Conservation (phyloP, 2,113 vertebrate species). For the Coreoperca whiteheadi region DNA sequence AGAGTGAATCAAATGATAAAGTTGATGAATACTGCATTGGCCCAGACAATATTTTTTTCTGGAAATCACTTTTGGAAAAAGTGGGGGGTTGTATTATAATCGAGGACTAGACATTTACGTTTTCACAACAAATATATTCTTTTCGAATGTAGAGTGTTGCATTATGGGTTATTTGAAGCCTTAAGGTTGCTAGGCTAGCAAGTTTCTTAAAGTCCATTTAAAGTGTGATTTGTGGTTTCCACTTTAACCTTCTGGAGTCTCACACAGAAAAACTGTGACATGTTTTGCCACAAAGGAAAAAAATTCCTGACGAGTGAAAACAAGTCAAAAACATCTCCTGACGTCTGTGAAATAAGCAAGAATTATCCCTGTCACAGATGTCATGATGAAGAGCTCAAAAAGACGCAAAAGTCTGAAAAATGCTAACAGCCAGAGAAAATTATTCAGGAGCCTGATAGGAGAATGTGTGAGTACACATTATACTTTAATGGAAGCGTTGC, state of each 20-base stretch:
- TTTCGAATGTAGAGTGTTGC: background rate
- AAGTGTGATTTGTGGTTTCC: background rate
- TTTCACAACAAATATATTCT: background rate
- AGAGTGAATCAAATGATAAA: conserved; percentile 13
- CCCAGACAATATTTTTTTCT: background rate
- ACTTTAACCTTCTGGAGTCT: background rate
- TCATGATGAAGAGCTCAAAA: background rate
- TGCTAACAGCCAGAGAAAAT: background rate
- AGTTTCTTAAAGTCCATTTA: background rate
- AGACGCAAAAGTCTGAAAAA: background rate
- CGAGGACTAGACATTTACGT: background rate
- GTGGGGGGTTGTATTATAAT: background rate
- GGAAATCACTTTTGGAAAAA: background rate
- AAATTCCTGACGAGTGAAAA: background rate
- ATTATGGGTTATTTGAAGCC: background rate
- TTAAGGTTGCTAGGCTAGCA: background rate
- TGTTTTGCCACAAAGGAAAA: background rate
- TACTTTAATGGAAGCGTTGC: background rate
- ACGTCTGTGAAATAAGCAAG: background rate
- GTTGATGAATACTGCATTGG: background rate
- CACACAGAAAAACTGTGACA: background rate
- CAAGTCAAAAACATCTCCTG: background rate
- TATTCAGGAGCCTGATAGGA: background rate
- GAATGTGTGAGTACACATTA: background rate
- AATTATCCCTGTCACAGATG: background rate